Conservation (phyloP, 2,888 invertebrate genomes). For the Acanthosepion pharaonis region DNA sequence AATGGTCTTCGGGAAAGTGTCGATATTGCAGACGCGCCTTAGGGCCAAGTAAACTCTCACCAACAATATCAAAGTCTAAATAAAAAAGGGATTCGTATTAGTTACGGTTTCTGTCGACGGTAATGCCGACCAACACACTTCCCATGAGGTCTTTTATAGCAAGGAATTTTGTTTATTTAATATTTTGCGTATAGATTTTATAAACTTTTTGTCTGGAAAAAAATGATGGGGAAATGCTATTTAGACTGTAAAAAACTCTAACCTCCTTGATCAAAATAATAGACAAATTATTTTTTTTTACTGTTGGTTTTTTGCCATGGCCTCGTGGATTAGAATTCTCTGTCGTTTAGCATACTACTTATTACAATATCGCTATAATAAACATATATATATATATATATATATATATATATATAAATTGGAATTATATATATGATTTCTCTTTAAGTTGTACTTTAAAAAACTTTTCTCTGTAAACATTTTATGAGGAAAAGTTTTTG, state of each 20-base stretch:
- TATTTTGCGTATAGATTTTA: background rate
- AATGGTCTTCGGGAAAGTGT: conserved; percentile 18
- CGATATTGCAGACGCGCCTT: background rate
- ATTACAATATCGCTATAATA: background rate
- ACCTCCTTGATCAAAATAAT: background rate
- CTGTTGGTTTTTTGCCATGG: background rate
- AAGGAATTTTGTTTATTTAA: background rate
- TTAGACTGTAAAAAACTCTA: background rate
- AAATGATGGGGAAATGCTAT: background rate
- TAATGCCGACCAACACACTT: background rate
- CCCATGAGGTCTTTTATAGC: background rate
- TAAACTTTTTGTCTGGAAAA: background rate
- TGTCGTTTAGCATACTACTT: background rate
- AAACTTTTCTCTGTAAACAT: background rate
- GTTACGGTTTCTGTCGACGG: background rate
- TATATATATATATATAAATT: background rate
- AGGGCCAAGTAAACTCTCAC: conserved; percentile 6
- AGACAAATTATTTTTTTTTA: background rate
- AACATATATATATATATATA: background rate
- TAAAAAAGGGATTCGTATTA: background rate
- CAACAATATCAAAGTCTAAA: background rate
- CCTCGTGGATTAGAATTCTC: no score
- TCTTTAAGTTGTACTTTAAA: background rate
- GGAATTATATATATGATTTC: background rate
- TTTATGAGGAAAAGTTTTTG: background rate